Percentiles rank a stretch among this genome's conserved stretches.
Conservation (phyloP, 2,888 invertebrate genomes). For the Fragum sueziense region DNA sequence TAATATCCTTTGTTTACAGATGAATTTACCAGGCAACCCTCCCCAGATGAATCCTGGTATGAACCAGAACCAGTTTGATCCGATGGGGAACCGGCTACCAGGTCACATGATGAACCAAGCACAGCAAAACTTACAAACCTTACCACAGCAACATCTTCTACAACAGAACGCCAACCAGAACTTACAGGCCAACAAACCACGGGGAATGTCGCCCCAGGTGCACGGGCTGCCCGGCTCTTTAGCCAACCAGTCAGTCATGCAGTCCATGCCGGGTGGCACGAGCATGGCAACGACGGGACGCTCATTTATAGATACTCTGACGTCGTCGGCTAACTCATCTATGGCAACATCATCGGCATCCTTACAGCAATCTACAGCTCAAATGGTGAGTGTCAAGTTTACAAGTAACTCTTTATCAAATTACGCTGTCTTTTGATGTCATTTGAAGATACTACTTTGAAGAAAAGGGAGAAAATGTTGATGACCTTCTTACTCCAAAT, state of each 20-base stretch:
- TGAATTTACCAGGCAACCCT: conserved; percentile 54
- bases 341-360: conserved; percentile 34
- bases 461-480: too few species aligned
- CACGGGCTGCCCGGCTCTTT: conserved; percentile 31
- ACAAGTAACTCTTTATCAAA: conserved; percentile 22
- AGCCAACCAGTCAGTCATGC: conserved; percentile 37
- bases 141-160: conserved; percentile 39
- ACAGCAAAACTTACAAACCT: conserved; percentile 29
- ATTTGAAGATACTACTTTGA: too few species aligned
- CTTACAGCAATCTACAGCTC: conserved; percentile 35
- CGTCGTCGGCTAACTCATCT: conserved; percentile 41
- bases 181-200: conserved; percentile 46
- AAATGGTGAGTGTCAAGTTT: conserved; percentile 45
- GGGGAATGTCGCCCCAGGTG: conserved; percentile 53
- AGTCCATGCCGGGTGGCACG: conserved; percentile 42
- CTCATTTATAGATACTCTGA: conserved; percentile 44
- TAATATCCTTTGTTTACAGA: too few species aligned
- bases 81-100: conserved; percentile 45
- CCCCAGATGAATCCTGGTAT: conserved; percentile 56
- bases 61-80: conserved; percentile 52
- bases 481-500: too few species aligned
- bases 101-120: conserved; percentile 47
- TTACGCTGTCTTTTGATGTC: too few species aligned
- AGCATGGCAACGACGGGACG: conserved; percentile 47
- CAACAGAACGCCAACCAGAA: conserved; percentile 44